Base-by-base conservation (phyloP, 2,113 vertebrate genomes). In the Rissa tridactyla region DNA sequence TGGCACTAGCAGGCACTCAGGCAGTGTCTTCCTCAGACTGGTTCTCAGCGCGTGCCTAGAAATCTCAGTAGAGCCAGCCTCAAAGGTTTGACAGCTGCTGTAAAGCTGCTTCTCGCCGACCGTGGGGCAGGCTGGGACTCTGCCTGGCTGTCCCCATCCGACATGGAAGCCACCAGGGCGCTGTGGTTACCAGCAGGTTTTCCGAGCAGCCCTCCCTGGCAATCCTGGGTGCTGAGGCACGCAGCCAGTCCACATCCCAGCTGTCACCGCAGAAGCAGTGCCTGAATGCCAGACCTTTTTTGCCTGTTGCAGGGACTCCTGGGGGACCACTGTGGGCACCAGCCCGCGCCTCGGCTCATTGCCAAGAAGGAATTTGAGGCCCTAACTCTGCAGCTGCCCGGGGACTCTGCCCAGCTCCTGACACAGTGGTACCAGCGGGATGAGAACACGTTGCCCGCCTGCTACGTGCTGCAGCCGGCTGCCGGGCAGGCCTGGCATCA, bases 261-360 rank as follows among this genome's bases (percentile, higher is more conserved):
- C 83, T 88, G 76, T 30, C 57, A 46, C 68, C 6, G 19, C 66
- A 55, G 47, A 6, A n/a, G 65, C 29, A 60, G 12, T 21, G 44
- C 57, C 58, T 19, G 55, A 42, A 52, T 7, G 19, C 49, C 4
- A 0, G 57, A 36, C 36, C 55, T 75, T 86, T 81, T 75, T 6
- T 64, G 40, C 87, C 49, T 57, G 29, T 27, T 32, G 20, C 91
- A 99, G 99, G 99, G 97, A 44, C 97, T 99, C 34, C 84, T 99
- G 52, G 98, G 99, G 46, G 97, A 98, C 96, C 96, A 96, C n/a
- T 99, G 99, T 0, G 98, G 98, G 7, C 97, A 97, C 65, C 96
- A 98, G 3, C 79, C 97, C 2, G 58, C 98, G 49, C 99, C 99
- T 38, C 85, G 21, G 1, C 64, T 97, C 71, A 96, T 99, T 9